phyloP scores from a whole-genome alignment of 2,888 invertebrate species.

The Plagodis pulveraria region DNA sequence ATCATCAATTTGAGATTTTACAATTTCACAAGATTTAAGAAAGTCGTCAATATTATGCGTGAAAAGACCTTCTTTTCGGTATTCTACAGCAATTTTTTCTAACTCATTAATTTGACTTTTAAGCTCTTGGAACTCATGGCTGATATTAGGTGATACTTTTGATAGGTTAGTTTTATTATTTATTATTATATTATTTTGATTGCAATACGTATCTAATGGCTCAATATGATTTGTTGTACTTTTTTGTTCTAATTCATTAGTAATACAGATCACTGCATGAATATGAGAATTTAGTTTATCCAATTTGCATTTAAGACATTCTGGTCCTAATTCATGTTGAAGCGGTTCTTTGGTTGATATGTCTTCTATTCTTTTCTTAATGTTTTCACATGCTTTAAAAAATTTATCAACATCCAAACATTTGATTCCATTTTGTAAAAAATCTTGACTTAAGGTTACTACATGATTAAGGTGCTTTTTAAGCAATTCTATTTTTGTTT shows the following conservation, averaged over 20 bases:
- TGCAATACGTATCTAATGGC: no score
- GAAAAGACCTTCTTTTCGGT: constrained; percentile 38
- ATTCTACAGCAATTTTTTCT: constrained; percentile 42
- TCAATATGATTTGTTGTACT: not conserved
- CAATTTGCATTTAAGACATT: constrained; percentile 15
- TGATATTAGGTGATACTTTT: not conserved
- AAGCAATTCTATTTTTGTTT: constrained; percentile 30
- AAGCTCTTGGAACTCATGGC: constrained; percentile 33
- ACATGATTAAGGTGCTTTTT: constrained; percentile 41
- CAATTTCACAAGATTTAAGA: constrained; percentile 13
- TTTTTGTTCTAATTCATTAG: not conserved
- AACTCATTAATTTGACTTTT: constrained; percentile 46
- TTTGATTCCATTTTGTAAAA: constrained; percentile 38
- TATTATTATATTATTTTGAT: no score
- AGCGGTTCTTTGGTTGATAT: constrained; percentile 21
- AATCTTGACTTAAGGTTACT: constrained; percentile 38
- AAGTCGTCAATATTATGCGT: not conserved
- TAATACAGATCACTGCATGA: constrained; percentile 4
- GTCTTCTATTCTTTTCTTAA: constrained; percentile 36
- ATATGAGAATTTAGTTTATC: constrained; percentile 8
- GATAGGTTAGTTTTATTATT: not conserved
- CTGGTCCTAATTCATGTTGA: constrained; percentile 1
- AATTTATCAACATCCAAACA: constrained; percentile 39
- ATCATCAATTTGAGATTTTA: constrained; percentile 44
- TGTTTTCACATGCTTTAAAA: constrained; percentile 42